Evolutionary conservation across 2,113 vertebrate species (phyloP).

Genomic region (Anas platyrhynchos): DNA sequence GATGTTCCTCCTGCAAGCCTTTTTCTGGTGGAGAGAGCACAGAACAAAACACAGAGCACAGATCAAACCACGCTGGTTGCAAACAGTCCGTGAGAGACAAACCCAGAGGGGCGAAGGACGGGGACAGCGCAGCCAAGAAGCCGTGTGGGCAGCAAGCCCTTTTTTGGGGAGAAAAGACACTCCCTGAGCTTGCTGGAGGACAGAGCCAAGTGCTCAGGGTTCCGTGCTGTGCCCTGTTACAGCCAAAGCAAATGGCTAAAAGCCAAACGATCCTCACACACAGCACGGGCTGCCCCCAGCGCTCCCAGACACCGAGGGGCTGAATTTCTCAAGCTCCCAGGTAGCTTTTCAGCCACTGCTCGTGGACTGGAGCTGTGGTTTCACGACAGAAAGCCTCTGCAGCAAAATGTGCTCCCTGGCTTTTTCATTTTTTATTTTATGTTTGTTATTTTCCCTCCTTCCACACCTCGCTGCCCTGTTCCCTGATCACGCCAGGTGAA

Average conservation of each 20-base stretch:
- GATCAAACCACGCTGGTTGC: neutral
- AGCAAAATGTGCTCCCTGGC: neutral
- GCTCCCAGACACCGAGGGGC: rapidly evolving
- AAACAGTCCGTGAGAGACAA: neutral
- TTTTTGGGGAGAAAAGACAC: neutral
- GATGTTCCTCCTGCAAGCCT: neutral
- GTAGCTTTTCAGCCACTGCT: neutral
- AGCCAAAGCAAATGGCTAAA: neutral
- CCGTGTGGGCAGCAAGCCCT: neutral
- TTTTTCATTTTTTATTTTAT: neutral
- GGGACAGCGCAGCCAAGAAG: neutral
- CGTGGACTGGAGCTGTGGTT: neutral
- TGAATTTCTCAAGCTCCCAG: neutral
- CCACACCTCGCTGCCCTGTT: neutral
- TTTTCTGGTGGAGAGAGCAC: constrained; percentile 50
- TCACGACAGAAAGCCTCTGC: neutral
- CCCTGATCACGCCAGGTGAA: neutral
- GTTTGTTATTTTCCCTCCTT: neutral
- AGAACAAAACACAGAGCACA: neutral
- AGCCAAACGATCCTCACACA: neutral
- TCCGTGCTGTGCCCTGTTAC: neutral
- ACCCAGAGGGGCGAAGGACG: neutral
- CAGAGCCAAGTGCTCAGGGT: rapidly evolving
- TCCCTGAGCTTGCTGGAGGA: neutral
- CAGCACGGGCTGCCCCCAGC: neutral